Percentiles rank a stretch among this genome's conserved stretches.
Evolutionary conservation across 2,113 vertebrate species (phyloP).

Genomic region (Sinocyclocheilus anophthalmus): DNA sequence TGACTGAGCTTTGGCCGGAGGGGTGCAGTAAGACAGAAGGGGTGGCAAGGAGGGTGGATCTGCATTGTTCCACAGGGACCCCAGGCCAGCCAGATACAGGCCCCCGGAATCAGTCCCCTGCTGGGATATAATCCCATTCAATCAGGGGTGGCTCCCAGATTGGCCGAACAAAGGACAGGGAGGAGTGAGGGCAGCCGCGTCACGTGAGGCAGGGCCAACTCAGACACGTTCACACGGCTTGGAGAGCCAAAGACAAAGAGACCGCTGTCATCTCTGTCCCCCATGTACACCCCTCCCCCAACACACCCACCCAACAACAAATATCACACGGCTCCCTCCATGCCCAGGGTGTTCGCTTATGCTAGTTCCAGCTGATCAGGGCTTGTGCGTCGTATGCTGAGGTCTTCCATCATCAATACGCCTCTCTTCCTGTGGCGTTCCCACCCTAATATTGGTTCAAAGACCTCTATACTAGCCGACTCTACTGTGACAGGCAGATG

Average conservation of each 20-base stretch:
- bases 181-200: constrained; percentile 43
- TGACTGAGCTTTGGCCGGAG: constrained; percentile 35
- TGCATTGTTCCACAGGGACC: constrained; percentile 57
- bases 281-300: constrained; percentile 41
- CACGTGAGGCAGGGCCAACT: constrained; percentile 60
- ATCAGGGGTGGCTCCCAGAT: constrained; percentile 64
- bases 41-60: constrained; percentile 46
- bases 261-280: constrained; percentile 61
- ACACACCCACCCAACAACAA: constrained; percentile 41
- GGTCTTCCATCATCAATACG: constrained; percentile 11
- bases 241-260: constrained; percentile 62
- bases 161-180: constrained; percentile 60
- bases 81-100: constrained; percentile 50
- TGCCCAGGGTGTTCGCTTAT: constrained; percentile 13
- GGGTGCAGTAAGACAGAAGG: constrained; percentile 41
- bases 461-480: neutral
- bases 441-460: constrained; percentile 22
- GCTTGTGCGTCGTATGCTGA: constrained; percentile 5
- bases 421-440: neutral
- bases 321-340: constrained; percentile 33
- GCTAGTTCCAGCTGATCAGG: constrained; percentile 45
- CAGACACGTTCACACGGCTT: constrained; percentile 64
- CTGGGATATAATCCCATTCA: constrained; percentile 65
- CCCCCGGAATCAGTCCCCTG: constrained; percentile 61
- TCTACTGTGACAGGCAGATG: neutral